Evolutionary conservation across 2,113 vertebrate species (phyloP).

Genomic region (Grallaria varia): DNA sequence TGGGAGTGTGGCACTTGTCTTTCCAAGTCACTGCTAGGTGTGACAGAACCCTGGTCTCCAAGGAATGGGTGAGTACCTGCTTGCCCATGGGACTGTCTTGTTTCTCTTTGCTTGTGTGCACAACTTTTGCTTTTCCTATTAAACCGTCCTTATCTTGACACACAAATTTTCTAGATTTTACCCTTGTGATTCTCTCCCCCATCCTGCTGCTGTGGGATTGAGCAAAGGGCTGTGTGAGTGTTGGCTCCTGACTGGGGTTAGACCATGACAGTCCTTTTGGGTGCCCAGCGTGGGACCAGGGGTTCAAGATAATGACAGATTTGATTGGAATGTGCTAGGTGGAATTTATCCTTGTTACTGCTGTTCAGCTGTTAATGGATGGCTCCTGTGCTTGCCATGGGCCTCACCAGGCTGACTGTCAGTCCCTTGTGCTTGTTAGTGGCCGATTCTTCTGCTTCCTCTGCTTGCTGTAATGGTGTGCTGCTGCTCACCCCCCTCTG

Average conservation of each 20-base stretch:
- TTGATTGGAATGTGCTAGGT: not conserved
- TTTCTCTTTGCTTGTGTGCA: not conserved
- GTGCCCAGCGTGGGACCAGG: not conserved
- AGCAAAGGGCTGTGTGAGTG: accelerated
- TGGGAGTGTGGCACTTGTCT: not conserved
- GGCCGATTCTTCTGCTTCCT: not conserved
- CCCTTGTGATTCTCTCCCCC: not conserved
- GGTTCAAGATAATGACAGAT: not conserved
- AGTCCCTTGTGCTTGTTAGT: accelerated
- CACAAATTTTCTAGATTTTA: not conserved
- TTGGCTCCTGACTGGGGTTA: not conserved
- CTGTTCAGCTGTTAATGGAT: not conserved
- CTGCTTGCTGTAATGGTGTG: not conserved
- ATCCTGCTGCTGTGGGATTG: not conserved
- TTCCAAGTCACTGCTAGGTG: not conserved
- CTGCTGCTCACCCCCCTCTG: not conserved
- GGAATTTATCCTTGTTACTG: no score
- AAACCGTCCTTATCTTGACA: not conserved
- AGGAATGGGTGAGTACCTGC: not conserved
- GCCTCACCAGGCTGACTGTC: not conserved
- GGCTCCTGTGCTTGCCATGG: not conserved
- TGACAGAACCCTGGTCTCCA: not conserved
- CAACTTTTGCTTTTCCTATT: not conserved
- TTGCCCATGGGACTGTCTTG: not conserved
- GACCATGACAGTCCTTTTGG: not conserved